Conservation (phyloP, 2,113 vertebrate species). For the Myxocyprinus asiaticus region DNA sequence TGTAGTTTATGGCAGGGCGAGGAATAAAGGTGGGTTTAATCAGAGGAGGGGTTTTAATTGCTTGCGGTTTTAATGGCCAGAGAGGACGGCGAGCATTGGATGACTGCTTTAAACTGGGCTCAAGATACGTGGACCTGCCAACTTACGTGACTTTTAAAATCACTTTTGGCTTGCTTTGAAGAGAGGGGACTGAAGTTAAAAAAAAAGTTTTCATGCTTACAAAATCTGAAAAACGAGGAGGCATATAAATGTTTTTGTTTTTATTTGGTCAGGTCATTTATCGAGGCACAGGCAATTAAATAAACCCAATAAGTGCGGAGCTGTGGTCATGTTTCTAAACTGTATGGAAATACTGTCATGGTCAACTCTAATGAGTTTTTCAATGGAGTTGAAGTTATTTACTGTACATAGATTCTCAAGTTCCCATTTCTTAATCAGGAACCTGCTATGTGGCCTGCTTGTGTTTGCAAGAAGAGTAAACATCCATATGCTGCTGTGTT, state of each 20-base stretch:
- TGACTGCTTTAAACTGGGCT: too few species aligned
- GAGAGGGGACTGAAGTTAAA: background rate
- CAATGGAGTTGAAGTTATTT: background rate
- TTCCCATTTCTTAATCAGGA: slow-evolving; percentile 14
- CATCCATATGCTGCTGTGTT: slow-evolving; percentile 44
- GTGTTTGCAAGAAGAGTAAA: slow-evolving; percentile 39
- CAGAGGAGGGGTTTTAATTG: slow-evolving; percentile 47
- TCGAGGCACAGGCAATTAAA: background rate
- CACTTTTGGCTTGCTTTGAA: slow-evolving; percentile 19
- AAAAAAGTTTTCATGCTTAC: background rate
- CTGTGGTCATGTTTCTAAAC: background rate
- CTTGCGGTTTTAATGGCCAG: slow-evolving; percentile 42
- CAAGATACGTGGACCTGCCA: background rate
- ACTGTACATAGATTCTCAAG: background rate
- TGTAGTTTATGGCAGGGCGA: slow-evolving; percentile 47
- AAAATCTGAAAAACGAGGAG: background rate
- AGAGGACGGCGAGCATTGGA: slow-evolving; percentile 1
- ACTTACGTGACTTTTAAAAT: slow-evolving; percentile 3
- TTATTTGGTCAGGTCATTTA: background rate
- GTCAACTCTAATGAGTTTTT: background rate
- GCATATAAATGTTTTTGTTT: background rate
- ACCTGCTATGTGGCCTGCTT: slow-evolving; percentile 32
- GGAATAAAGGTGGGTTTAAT: slow-evolving; percentile 49
- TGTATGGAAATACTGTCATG: background rate
- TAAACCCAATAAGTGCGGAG: background rate